Evolutionary conservation across 2,797 vertebrate genomes (phyloP), one percentile per base, ranked within the genome.

Genomic region (Eleutherodactylus coqui): DNA sequence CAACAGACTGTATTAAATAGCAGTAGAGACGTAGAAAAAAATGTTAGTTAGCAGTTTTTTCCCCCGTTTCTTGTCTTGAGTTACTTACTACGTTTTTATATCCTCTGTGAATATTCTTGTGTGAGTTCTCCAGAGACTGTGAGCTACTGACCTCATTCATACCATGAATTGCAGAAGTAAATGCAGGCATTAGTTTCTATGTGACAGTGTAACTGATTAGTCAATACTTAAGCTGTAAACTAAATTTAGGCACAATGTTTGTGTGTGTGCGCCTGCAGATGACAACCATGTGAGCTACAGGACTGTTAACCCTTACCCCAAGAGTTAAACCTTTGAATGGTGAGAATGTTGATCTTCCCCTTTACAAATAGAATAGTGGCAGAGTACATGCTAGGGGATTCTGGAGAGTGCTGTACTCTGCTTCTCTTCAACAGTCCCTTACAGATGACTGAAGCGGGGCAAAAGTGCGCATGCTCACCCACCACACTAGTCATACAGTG

Each of bases 141-240:
- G n/a, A 43, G 38, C 70, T 16, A 73, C 6, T 73, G 70, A 73
- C 45, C 70, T 73, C 70, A 73, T 73, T 45, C 70, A 73, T 45
- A 27, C 24, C 76, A 62, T 41, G 17, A 62, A 79, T 79, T 79
- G 55, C 55, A 62, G 77, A 79, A 79, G 77, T 60, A 60, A 79
- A 62, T 41, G 36, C 41, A 21, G 27, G 2, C 70, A 45, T 27
- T 60, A 62, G 14, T 79, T 79, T 79, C 77, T 79, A 29, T 79
- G 45, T 60, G 70, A 73, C 70, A 41, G 3, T 6, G 24, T 8
- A 41, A 21, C 34, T 21, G 9, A 38, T 69, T 41, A 69, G 19
- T 13, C 70, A 73, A 73, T 73, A 43, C 21, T 13, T 5, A 41
- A 27, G 38, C 34, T 36, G 1, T 45, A 27, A 27, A 13, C 38